These are phyloP conservation scores for Falco cherrug DNA, from an alignment of 2,797 vertebrate genomes.

Conservation along the genomic window DNA sequence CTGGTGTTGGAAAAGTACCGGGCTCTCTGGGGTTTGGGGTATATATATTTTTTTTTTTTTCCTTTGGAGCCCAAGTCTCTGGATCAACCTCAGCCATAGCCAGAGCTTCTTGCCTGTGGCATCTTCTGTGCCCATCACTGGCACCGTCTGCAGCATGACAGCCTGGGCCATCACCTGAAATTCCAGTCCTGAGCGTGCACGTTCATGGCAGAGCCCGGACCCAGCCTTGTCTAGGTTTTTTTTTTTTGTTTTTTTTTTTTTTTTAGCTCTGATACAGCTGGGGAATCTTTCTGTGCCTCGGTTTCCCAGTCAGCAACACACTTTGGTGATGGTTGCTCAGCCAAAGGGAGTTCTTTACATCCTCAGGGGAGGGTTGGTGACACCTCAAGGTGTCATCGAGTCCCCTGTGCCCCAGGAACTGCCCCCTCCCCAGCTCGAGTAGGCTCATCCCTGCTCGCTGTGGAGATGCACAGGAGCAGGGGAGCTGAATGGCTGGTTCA, in stretches of 20 bases:
- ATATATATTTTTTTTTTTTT: background rate
- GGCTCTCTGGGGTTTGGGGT: background rate
- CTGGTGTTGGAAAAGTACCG: constrained; percentile 23
- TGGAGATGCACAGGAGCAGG: background rate
- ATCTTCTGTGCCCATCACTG: background rate
- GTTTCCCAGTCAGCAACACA: fast-evolving
- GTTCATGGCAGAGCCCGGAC: background rate
- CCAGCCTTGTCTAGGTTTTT: background rate
- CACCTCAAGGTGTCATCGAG: background rate
- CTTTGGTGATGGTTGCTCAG: fast-evolving
- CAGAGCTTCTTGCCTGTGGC: background rate
- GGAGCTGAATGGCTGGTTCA: background rate
- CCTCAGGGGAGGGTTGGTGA: background rate
- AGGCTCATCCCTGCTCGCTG: background rate
- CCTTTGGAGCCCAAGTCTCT: background rate
- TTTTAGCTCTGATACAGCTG: background rate
- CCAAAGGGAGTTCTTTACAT: background rate
- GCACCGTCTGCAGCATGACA: fast-evolving
- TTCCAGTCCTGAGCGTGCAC: fast-evolving
- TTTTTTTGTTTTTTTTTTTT: too few relatives aligned
- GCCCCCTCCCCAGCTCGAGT: fast-evolving
- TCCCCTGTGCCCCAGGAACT: background rate
- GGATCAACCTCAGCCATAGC: background rate
- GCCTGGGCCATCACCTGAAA: fast-evolving
- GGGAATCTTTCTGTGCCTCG: background rate